phyloP scores from a whole-genome alignment of 2,113 vertebrate species.

The Alces alces region DNA sequence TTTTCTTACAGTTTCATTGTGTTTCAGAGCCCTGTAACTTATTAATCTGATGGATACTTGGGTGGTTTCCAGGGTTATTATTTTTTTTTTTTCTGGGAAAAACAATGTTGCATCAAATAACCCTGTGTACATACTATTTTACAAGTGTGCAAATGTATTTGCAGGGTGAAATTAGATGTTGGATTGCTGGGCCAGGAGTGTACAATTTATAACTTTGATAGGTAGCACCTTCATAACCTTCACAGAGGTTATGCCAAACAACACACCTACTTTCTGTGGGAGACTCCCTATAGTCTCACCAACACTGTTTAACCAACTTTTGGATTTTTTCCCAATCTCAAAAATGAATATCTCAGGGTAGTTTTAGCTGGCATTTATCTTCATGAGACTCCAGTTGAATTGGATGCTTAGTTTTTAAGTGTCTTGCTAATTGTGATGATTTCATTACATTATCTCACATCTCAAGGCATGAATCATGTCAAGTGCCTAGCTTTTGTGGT shows the following conservation, averaged over 20 bases:
- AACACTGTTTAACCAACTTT: background rate
- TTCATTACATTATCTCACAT: background rate
- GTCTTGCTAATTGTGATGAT: background rate
- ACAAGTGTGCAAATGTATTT: background rate
- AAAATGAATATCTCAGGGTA: background rate
- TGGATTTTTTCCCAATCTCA: background rate
- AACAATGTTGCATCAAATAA: background rate
- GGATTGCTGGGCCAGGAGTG: background rate
- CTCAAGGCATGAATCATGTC: background rate
- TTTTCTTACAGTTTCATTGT: background rate
- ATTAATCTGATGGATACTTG: background rate
- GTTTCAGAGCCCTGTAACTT: background rate
- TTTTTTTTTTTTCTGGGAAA: background rate
- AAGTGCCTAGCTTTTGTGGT: background rate
- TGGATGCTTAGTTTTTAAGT: background rate
- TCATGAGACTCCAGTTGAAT: background rate
- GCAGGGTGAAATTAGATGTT: background rate
- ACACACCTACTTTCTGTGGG: accelerated
- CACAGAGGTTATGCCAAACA: background rate
- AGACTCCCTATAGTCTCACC: background rate
- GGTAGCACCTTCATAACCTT: background rate
- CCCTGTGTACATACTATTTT: background rate
- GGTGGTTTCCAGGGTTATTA: background rate
- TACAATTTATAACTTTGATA: background rate
- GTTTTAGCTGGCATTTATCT: background rate